phyloP scores from a whole-genome alignment of 2,888 invertebrate species.

The Caprella mutica region DNA sequence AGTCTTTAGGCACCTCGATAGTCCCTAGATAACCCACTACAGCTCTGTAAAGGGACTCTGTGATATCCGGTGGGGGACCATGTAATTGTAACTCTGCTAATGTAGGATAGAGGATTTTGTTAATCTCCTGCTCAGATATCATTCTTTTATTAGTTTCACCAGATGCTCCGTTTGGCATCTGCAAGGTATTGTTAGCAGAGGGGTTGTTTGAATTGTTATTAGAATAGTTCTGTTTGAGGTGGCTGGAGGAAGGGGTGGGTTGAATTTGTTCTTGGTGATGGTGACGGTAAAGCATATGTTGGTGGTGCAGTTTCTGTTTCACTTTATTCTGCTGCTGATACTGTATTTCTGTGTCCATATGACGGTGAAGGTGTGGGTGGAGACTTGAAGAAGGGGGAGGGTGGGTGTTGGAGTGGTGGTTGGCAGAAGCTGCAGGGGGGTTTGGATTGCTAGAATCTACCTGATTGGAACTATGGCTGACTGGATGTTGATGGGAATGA shows the following conservation, averaged over 20 bases:
- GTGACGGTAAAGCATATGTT: constrained; percentile 3
- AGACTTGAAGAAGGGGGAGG: neutral
- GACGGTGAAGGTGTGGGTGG: neutral
- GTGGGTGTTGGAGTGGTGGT: neutral
- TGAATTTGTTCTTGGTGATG: constrained; percentile 3
- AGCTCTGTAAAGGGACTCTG: constrained; percentile 47
- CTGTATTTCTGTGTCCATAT: neutral
- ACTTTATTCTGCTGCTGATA: constrained; percentile 4
- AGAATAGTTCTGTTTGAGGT: no score
- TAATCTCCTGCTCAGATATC: constrained; percentile 37
- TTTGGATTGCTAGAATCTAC: neutral
- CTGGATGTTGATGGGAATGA: neutral
- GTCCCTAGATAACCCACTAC: constrained; percentile 91
- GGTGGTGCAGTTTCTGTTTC: constrained; percentile 4
- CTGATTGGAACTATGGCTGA: neutral
- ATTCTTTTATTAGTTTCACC: constrained; percentile 1
- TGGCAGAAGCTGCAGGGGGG: neutral
- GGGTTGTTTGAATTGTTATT: no score
- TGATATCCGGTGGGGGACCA: constrained; percentile 17
- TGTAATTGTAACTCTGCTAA: constrained; percentile 30
- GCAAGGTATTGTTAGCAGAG: no score
- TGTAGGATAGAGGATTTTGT: constrained; percentile 37
- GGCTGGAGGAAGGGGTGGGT: no score
- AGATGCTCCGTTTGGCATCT: neutral
- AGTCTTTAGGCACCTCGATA: constrained; percentile 71